phyloP scores from a whole-genome alignment of 2,797 vertebrate genomes.

The Acanthopagrus latus region DNA sequence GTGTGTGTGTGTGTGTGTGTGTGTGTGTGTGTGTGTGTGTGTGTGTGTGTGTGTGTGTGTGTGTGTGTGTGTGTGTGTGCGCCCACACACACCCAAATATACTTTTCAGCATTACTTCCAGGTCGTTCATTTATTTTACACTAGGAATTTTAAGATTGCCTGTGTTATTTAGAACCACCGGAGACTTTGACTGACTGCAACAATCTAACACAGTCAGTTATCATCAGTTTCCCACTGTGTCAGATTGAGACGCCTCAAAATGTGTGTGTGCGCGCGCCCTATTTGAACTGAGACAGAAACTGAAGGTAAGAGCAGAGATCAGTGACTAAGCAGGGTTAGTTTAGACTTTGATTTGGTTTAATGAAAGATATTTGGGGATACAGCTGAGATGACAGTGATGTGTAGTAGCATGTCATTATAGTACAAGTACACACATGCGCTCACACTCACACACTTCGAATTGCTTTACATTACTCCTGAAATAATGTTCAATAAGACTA shows the following conservation, averaged over 20 bases:
- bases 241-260: neutral
- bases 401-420: conserved; percentile 11
- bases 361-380: conserved; percentile 23
- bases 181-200: conserved; percentile 5
- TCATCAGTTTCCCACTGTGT: neutral
- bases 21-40: no score
- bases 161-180: neutral
- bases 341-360: conserved; percentile 43
- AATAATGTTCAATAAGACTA: no score
- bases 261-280: neutral
- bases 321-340: conserved; percentile 26
- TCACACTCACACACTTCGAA: no score
- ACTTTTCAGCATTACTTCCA: conserved; percentile 3
- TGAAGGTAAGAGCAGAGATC: conserved; percentile 27
- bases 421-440: neutral
- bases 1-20: no score
- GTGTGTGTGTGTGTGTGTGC: conserved; percentile 13
- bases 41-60: no score
- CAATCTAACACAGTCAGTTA: no score
- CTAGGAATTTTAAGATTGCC: neutral
- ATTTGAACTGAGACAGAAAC: conserved; percentile 15
- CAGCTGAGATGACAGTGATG: conserved; percentile 6
- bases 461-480: neutral
- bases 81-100: conserved; percentile 15
- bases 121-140: conserved; percentile 6